phyloP scores from a whole-genome alignment of 2,797 vertebrate species.

The Podargus strigoides region DNA sequence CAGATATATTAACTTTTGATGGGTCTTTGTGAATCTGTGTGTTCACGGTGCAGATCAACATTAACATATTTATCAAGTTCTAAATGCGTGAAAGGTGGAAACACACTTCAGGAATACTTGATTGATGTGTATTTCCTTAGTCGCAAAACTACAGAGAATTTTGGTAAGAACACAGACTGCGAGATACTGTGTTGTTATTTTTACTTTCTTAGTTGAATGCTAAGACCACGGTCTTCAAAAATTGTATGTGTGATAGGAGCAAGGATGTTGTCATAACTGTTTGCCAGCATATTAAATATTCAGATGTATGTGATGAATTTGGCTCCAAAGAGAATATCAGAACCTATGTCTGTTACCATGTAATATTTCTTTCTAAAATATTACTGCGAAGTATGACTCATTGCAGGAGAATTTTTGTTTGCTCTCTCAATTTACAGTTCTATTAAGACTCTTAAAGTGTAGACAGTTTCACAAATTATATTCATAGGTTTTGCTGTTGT shows the following conservation, averaged over 20 bases:
- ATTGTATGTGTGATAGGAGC: constrained; percentile 28
- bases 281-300: constrained; percentile 45
- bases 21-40: constrained; percentile 9
- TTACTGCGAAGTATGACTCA: neutral
- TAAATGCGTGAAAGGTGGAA: constrained; percentile 52
- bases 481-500: constrained; percentile 6
- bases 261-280: constrained; percentile 30
- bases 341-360: neutral
- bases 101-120: constrained; percentile 29
- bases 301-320: constrained; percentile 1
- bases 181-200: constrained; percentile 43
- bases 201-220: constrained; percentile 23
- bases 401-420: neutral
- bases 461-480: constrained; percentile 27
- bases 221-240: constrained; percentile 36
- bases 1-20: constrained; percentile 48
- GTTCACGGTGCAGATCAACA: constrained; percentile 15
- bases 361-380: constrained; percentile 23
- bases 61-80: constrained; percentile 61
- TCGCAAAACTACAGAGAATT: constrained; percentile 54
- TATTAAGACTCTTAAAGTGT: constrained; percentile 10
- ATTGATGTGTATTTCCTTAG: constrained; percentile 36
- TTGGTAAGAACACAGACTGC: constrained; percentile 13
- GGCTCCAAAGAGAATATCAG: neutral
- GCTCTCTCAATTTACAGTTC: neutral